A percentile compares a stretch with the other conserved stretches of the same genome.
Conservation (phyloP, 2,113 vertebrate genomes). For the Cebidichthys violaceus region DNA sequence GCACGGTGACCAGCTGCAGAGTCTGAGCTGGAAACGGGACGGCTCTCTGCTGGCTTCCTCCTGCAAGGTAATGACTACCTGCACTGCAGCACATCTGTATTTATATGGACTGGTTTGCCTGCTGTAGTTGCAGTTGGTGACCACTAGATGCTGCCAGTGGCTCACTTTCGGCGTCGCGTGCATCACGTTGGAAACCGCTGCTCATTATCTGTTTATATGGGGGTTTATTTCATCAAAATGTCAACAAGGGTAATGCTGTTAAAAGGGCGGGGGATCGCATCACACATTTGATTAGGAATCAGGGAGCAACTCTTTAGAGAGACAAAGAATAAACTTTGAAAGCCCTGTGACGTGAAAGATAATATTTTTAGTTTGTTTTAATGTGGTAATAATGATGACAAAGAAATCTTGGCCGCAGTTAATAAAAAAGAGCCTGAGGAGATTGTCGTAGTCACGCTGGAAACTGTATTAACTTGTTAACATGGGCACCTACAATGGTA, state of each 20-base stretch:
- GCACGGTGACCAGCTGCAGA: conserved; percentile 90
- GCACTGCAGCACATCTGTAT: background rate
- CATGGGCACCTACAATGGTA: conserved; percentile 31
- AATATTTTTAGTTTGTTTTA: conserved; percentile 52
- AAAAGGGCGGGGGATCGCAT: conserved; percentile 46
- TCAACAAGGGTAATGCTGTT: conserved; percentile 44
- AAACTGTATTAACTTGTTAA: conserved; percentile 37
- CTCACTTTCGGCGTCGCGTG: background rate
- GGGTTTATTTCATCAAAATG: conserved; percentile 37
- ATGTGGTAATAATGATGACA: conserved; percentile 30
- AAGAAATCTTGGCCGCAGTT: conserved; percentile 11
- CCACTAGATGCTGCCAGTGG: conserved; percentile 71
- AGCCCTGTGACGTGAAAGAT: conserved; percentile 27
- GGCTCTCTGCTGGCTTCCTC: conserved; percentile 89
- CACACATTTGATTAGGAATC: conserved; percentile 19
- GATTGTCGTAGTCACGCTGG: conserved; percentile 25
- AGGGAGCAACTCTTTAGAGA: background rate
- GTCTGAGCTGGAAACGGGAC: conserved; percentile 90
- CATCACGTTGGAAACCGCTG: background rate
- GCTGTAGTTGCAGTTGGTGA: conserved; percentile 39
- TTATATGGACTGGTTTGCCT: too few species aligned
- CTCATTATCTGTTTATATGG: conserved; percentile 23
- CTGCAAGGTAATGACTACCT: conserved; percentile 85
- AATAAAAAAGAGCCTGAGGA: conserved; percentile 16
- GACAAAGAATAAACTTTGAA: conserved; percentile 23